Evolutionary conservation across 2,113 vertebrate genomes (phyloP).

Genomic region (Eulemur rufifrons): DNA sequence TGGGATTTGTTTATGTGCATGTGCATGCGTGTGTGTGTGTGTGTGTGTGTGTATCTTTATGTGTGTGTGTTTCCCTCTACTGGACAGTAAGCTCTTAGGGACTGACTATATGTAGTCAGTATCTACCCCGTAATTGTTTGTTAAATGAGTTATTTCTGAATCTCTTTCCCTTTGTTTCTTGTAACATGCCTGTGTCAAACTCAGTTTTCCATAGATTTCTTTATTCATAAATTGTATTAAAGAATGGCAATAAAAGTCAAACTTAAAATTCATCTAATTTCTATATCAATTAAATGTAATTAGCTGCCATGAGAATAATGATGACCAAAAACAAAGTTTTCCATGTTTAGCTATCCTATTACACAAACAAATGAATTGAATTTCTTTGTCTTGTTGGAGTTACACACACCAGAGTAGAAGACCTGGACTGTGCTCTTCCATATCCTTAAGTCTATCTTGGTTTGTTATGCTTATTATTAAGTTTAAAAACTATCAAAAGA

Average conservation of each 20-base stretch:
- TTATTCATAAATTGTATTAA: constrained; percentile 23
- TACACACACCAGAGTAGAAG: neutral
- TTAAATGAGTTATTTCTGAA: neutral
- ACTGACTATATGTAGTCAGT: neutral
- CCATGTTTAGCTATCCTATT: neutral
- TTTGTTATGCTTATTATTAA: neutral
- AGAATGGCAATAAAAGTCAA: neutral
- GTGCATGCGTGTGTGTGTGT: neutral
- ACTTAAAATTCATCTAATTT: constrained; percentile 4
- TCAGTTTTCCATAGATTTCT: neutral
- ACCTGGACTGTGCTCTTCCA: neutral
- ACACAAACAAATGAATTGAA: neutral
- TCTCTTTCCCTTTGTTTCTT: constrained; percentile 15
- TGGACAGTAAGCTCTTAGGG: neutral
- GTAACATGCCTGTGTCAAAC: neutral
- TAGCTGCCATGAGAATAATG: neutral
- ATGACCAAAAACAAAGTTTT: neutral
- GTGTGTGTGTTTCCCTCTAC: neutral
- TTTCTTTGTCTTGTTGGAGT: neutral
- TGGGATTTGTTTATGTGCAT: neutral
- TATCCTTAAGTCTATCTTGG: constrained; percentile 5
- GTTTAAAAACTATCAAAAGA: neutral
- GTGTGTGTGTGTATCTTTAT: neutral
- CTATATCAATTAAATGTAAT: neutral
- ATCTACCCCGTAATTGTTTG: neutral